phyloP scores from a whole-genome alignment of 2,888 invertebrate genomes.

The Oscheius sp. region DNA sequence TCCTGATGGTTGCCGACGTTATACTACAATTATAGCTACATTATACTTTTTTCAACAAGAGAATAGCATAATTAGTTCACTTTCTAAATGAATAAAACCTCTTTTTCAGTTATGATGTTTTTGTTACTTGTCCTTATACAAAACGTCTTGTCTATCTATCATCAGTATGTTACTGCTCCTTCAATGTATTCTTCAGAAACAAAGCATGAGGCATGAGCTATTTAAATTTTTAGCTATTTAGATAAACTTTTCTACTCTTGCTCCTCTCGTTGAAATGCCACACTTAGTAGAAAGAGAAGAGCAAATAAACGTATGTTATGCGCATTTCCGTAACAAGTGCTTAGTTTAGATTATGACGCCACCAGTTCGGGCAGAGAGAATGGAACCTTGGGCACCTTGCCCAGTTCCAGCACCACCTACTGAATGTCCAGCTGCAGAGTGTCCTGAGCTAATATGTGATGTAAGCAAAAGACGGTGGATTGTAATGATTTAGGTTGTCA shows the following conservation, averaged over 20 bases:
- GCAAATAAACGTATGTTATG: too few relatives aligned
- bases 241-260: background rate
- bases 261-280: conserved; percentile 13
- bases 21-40: background rate
- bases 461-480: background rate
- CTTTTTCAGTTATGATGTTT: background rate
- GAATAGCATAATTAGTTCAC: too few relatives aligned
- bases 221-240: too few relatives aligned
- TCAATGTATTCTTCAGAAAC: too few relatives aligned
- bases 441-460: conserved; percentile 13
- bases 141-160: background rate
- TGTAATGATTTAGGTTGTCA: background rate
- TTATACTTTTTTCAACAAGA: background rate
- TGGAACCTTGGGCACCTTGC: conserved; percentile 16
- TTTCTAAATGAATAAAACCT: background rate
- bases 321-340: too few relatives aligned
- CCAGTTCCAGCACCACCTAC: conserved; percentile 26
- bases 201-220: too few relatives aligned
- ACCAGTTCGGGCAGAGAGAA: too few relatives aligned
- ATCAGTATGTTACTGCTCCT: background rate
- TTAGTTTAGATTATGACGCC: too few relatives aligned
- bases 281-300: background rate
- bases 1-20: too few relatives aligned
- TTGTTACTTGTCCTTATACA: background rate
- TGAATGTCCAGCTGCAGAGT: conserved; percentile 7